phyloP scores from a whole-genome alignment of 1,140 invertebrate species.

The Stenopsyche tienmushanensis region DNA sequence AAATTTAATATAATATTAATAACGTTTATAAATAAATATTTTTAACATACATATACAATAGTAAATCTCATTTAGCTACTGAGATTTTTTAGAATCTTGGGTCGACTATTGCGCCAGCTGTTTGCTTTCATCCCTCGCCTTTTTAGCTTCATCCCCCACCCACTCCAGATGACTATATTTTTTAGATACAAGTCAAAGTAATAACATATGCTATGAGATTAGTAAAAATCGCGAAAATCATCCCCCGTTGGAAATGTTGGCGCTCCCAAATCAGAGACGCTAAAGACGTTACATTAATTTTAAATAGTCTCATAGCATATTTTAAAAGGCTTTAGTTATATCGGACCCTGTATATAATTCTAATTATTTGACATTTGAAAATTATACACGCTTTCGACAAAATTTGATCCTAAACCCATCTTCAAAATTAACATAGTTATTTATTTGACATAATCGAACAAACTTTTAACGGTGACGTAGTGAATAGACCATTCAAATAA shows the following conservation, averaged over 20 bases:
- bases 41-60: conserved; percentile 31
- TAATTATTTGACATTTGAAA: too few relatives aligned
- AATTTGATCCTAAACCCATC: too few relatives aligned
- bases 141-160: conserved; percentile 53
- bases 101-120: conserved; percentile 33
- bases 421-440: too few relatives aligned
- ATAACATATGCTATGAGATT: conserved; percentile 50
- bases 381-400: too few relatives aligned
- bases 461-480: too few relatives aligned
- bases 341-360: too few relatives aligned
- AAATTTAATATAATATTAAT: too few relatives aligned
- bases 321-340: too few relatives aligned
- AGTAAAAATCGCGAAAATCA: not conserved
- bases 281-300: not conserved
- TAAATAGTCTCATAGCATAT: too few relatives aligned
- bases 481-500: too few relatives aligned
- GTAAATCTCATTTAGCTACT: conserved; percentile 37
- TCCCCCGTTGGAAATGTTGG: not conserved
- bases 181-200: conserved; percentile 46
- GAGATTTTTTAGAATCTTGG: conserved; percentile 41
- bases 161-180: conserved; percentile 39
- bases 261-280: not conserved
- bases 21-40: conserved; percentile 13
- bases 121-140: conserved; percentile 35
- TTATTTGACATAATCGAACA: too few relatives aligned